These are phyloP conservation scores for Cotesia typhae DNA, from an alignment of 1,140 invertebrate species.

Conservation along the genomic window DNA sequence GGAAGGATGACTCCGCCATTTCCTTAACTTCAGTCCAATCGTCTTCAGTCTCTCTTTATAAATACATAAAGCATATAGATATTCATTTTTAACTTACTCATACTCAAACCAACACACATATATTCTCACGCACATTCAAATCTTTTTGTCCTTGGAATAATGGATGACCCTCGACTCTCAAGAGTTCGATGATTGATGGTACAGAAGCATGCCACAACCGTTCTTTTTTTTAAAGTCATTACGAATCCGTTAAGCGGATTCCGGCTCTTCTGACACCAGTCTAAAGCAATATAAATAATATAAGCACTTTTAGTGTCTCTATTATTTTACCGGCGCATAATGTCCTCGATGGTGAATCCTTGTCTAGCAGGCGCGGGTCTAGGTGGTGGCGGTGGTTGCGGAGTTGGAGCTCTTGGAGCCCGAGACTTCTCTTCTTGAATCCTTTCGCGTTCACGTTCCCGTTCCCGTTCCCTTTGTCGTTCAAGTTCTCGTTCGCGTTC, in stretches of 20 bases:
- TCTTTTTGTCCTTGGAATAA: slow-evolving; percentile 15
- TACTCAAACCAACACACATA: too few relatives aligned
- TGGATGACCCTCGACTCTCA: slow-evolving; percentile 17
- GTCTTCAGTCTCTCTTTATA: background rate
- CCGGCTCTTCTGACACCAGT: background rate
- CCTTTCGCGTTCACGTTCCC: slow-evolving; percentile 15
- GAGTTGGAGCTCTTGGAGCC: slow-evolving; percentile 54
- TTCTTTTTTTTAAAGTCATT: slow-evolving; percentile 24
- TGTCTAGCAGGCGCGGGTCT: slow-evolving; percentile 58
- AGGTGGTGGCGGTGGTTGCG: slow-evolving; percentile 63
- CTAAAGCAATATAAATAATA: background rate
- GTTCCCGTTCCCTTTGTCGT: slow-evolving; percentile 49
- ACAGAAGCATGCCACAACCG: slow-evolving; percentile 19
- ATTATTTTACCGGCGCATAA: slow-evolving; percentile 60
- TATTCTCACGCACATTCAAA: background rate
- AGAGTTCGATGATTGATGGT: slow-evolving; percentile 20
- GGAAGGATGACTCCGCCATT: too few relatives aligned
- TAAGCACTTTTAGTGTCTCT: too few relatives aligned
- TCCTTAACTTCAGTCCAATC: background rate
- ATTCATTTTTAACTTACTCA: too few relatives aligned
- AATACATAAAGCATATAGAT: background rate
- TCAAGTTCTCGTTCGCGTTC: slow-evolving; percentile 41
- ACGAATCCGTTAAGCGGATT: slow-evolving; percentile 13
- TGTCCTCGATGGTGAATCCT: slow-evolving; percentile 64
- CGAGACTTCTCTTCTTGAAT: slow-evolving; percentile 50